Conservation (phyloP, 2,888 invertebrate species). For the Zaprionus lineosus region DNA sequence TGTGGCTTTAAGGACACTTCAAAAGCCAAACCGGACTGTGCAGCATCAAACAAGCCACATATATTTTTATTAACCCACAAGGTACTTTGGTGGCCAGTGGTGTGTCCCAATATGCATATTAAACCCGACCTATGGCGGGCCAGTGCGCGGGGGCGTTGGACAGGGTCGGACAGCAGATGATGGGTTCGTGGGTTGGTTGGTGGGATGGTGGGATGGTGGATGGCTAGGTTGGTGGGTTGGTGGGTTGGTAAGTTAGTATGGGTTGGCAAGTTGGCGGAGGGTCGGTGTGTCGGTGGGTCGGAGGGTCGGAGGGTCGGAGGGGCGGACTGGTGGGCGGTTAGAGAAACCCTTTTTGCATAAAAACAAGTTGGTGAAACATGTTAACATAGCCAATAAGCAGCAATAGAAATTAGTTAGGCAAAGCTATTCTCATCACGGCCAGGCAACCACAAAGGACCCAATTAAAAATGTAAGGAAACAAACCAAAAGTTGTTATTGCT, state of each 20-base stretch:
- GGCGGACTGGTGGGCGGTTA: not conserved
- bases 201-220: too few species aligned
- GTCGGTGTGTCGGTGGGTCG: too few species aligned
- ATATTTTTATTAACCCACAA: conserved; percentile 72
- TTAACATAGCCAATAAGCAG: conserved; percentile 79
- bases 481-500: conserved; percentile 78
- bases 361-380: conserved; percentile 79
- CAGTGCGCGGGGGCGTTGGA: too few species aligned
- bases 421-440: conserved; percentile 66
- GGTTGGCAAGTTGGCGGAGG: too few species aligned
- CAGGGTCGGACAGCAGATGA: too few species aligned
- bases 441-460: conserved; percentile 80
- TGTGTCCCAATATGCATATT: conserved; percentile 72
- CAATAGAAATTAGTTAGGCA: conserved; percentile 75
- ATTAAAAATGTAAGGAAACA: conserved; percentile 81
- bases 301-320: not conserved
- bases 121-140: too few species aligned
- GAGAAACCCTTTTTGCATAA: conserved; percentile 61
- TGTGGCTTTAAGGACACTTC: conserved; percentile 3
- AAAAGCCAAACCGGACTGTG: conserved; percentile 9
- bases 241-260: too few species aligned
- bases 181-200: too few species aligned
- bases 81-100: conserved; percentile 56
- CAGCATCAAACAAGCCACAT: conserved; percentile 72
- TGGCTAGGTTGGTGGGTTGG: too few species aligned